Percentiles rank a stretch among this genome's conserved stretches.
phyloP scores from a whole-genome alignment of 2,888 invertebrate genomes.

The Drosophila histrio region DNA sequence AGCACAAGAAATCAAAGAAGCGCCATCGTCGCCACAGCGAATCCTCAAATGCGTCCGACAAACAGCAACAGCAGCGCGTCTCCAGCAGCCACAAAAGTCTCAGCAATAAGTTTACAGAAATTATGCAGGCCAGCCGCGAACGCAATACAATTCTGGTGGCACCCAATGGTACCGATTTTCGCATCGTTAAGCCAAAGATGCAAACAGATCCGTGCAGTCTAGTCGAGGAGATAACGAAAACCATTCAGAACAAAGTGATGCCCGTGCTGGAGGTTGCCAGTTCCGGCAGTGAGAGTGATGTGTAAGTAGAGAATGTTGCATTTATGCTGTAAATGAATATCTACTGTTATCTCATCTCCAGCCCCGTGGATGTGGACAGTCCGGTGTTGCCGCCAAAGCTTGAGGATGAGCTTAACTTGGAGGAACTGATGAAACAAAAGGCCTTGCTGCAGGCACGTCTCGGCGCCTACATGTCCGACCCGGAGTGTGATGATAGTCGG shows the following conservation, averaged over 20 bases:
- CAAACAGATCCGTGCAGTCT: slow-evolving; percentile 85
- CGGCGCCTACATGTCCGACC: slow-evolving; percentile 90
- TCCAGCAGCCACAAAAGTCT: slow-evolving; percentile 51
- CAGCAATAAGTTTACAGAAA: slow-evolving; percentile 82
- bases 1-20: slow-evolving; percentile 86
- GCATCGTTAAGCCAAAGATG: slow-evolving; percentile 77
- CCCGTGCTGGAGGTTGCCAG: slow-evolving; percentile 87
- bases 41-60: slow-evolving; percentile 73
- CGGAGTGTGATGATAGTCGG: slow-evolving; percentile 86
- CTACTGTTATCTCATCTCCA: no score
- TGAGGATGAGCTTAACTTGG: slow-evolving; percentile 94
- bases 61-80: slow-evolving; percentile 64
- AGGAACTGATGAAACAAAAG: slow-evolving; percentile 95
- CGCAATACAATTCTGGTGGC: slow-evolving; percentile 67
- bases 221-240: slow-evolving; percentile 85
- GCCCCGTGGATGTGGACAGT: slow-evolving; percentile 87
- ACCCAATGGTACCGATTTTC: slow-evolving; percentile 76
- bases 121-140: slow-evolving; percentile 81
- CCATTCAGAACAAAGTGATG: slow-evolving; percentile 82
- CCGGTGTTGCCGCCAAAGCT: slow-evolving; percentile 89
- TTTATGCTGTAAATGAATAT: no score
- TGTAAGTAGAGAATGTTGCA: slow-evolving; percentile 78
- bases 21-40: slow-evolving; percentile 85
- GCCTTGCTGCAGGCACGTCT: slow-evolving; percentile 91
- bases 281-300: slow-evolving; percentile 88